Base-by-base conservation (phyloP, 1,140 invertebrate species). In the Aphidius gifuensis region DNA sequence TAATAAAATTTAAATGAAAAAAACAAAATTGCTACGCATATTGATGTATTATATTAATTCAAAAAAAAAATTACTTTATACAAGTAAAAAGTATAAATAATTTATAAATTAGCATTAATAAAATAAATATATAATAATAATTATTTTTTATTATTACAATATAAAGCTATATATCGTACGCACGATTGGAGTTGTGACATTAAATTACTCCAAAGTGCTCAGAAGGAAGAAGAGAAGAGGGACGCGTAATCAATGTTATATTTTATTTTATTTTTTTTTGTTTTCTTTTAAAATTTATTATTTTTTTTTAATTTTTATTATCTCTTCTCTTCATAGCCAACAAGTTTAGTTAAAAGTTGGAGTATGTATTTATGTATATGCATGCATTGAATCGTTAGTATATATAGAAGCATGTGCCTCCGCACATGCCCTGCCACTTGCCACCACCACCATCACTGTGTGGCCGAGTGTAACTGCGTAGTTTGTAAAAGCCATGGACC, bases 401-500 rank as follows among this genome's bases (percentile, higher is more conserved):
- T 62, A 42, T 42, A 49, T 59, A 39, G 43, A 46, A 32, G 45
- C 42, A 23, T n/a, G 40, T 50, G 43, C 43, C 38, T 61, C 40
- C 39, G 50, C 54, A 47, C 57, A 8, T 53, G 16, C 48, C 16
- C 60, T 57, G 59, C 61, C 66, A 65, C 64, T 64, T 64, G 63
- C 66, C 66, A 65, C 58, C 58, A 63, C 66, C 55, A 58, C 50
- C 48, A 23, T 43, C 58, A 54, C 44, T 57, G 54, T 65, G 54
- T 63, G 69, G 67, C 68, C 70, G 64, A 72, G 66, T 66, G 70
- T 72, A 74, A 74, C 72, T 74, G 71, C 72, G 72, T 72, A 74
- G 71, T 74, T 74, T 69, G 69, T 65, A 65, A 66, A 66, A 57
- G 5, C 53, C 39, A 39, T 55, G 53, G 53, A 55, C 53, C 53